Evolutionary conservation across 1,140 invertebrate species (phyloP).

Genomic region (Conopomorpha cramerella): DNA sequence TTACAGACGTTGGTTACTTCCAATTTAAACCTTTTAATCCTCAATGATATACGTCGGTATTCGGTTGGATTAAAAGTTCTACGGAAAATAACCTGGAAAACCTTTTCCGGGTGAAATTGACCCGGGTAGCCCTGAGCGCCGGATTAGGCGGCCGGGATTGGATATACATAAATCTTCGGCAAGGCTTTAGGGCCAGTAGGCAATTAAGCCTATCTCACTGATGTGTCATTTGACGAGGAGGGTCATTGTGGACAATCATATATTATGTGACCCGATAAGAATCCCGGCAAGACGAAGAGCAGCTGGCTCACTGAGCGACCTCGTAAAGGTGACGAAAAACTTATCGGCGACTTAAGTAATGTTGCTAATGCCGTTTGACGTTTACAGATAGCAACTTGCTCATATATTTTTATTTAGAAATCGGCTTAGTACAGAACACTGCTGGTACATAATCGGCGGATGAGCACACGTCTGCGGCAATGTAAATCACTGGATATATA

Average conservation of each 20-base stretch:
- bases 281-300: no score
- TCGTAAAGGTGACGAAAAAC: no score
- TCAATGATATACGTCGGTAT: conserved; percentile 61
- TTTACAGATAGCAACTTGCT: no score
- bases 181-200: conserved; percentile 45
- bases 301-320: no score
- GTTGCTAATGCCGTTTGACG: no score
- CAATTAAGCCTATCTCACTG: conserved; percentile 46
- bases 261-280: no score
- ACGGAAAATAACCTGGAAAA: conserved; percentile 61
- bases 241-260: conserved; percentile 6
- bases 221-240: conserved; percentile 53
- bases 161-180: conserved; percentile 55
- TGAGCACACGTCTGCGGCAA: no score
- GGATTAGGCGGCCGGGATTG: conserved; percentile 56
- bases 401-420: no score
- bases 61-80: conserved; percentile 59
- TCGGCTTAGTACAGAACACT: no score
- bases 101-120: conserved; percentile 57
- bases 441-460: no score
- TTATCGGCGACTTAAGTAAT: no score
- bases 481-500: no score
- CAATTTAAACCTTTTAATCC: conserved; percentile 61
- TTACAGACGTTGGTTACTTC: conserved; percentile 60
- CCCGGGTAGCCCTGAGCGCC: conserved; percentile 31